Base-by-base conservation (phyloP, 2,888 invertebrate species). In the Malthinus seriepunctatus region DNA sequence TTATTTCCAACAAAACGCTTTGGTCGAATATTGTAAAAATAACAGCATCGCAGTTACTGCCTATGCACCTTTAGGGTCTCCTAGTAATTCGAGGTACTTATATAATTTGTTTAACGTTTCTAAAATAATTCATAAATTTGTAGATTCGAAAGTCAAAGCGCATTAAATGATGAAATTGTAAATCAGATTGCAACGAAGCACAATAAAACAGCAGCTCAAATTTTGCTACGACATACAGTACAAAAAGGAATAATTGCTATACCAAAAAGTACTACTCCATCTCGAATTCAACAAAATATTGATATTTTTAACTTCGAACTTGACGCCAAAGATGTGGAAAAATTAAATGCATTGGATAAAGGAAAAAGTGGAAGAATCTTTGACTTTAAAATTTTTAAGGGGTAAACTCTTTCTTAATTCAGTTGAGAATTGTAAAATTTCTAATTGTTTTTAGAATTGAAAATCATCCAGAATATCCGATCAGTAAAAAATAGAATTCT, bases 261-360 rank as follows among this genome's bases (percentile, higher is more conserved):
- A 70, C 94, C 95, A 3, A 95, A 95, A 76, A 94, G 93, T 75
- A 88, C 88, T 2, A 89, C 88, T 75, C 79, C 87, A 0, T 72
- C 79, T 4, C 84, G 94, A 60, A 85, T 95, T 14, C 82, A 82
- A 69, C 85, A 91, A 78, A 95, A 95, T 73, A 83, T 92, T 45
- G 79, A 88, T 54, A 76, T 93, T 49, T 91, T 91, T 75, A 86
- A 89, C 76, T 93, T 92, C 73, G 77, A 84, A 65, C 76, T 93
- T 44, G 82, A 79, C 47, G 74, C 80, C 0, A 78, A 80, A 1
- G 91, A 93, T 71, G 83, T 90, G 78, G 68, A 77, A 0, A 80
- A 81, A 49, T 72, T 93, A 52, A 80, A 82, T 32, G 78, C 75
- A 0, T 74, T 92, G 51, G 89, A 93, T 74, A 82, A 83, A 63